Base-by-base conservation (phyloP, 2,113 vertebrate species). In the Phylloscopus whistleri region DNA sequence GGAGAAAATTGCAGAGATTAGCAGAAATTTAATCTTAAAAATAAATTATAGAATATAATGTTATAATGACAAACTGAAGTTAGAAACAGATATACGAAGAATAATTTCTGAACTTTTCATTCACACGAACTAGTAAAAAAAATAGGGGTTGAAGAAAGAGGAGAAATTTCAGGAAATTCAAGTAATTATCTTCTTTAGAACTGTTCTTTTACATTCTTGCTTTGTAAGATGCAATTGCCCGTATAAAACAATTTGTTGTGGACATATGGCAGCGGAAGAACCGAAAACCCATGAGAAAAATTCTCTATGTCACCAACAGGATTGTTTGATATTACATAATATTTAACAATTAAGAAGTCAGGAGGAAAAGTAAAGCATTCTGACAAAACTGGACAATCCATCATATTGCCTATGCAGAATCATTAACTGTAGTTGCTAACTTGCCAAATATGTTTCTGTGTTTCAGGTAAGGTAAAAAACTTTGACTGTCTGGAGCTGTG, bases 221-320 rank as follows among this genome's bases (percentile, higher is more conserved):
- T 90, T 92, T 89, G 52, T 92, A 91, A 82, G 60, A 87, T 60
- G 49, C 35, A 94, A 83, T 91, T 91, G 89, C 26, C 77, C 95
- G 84, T 94, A 81, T 84, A 94, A 92, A 96, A 72, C 66, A 81
- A 91, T 89, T 96, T 94, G 69, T 82, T 95, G 48, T 46, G 89
- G 82, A 89, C 83, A 93, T 95, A 90, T 94, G 90, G 82, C 62
- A 68, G 56, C 18, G 24, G 30, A 87, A 94, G 62, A 69, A 81
- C 22, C 75, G 46, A 93, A 92, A 94, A 84, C 48, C 26, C 72
- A 75, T 67, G 17, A 89, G 76, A 87, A 90, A 90, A 94, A 87
- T 84, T 89, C 43, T 86, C 30, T 75, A 0, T 80, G 20, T 48
- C 66, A 89, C 17, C 35, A 72, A n/a, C 30, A 33, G 37, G 21